Conservation (phyloP, 2,113 vertebrate genomes). For the Syngnathus scovelli region DNA sequence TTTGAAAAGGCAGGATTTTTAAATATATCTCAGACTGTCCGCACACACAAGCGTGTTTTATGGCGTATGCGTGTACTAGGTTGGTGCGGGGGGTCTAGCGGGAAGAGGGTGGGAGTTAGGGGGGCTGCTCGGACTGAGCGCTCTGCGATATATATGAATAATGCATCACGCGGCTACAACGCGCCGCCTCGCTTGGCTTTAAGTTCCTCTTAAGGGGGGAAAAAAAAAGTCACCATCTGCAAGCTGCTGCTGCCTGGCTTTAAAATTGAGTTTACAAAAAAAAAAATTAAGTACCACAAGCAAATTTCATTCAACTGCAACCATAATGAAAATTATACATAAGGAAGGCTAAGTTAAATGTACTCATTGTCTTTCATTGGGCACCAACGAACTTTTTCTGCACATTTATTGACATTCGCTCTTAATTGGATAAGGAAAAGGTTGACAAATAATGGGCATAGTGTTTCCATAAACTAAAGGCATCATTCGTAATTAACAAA, state of each 20-base stretch:
- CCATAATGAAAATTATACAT: no score
- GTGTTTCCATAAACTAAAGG: not conserved
- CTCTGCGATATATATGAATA: conserved; percentile 64
- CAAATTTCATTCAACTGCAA: not conserved
- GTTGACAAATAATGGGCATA: conserved; percentile 17
- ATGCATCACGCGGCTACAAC: conserved; percentile 70
- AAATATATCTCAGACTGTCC: conserved; percentile 1
- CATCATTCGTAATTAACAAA: not conserved
- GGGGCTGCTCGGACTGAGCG: conserved; percentile 58
- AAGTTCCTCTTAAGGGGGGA: conserved; percentile 57
- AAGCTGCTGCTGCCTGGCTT: conserved; percentile 25
- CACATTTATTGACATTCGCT: conserved; percentile 41
- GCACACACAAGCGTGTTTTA: conserved; percentile 2
- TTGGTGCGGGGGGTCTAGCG: conserved; percentile 59
- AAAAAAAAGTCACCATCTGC: conserved; percentile 39
- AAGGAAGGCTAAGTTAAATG: not conserved
- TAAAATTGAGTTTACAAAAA: conserved; percentile 1
- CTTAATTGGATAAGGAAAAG: conserved; percentile 37
- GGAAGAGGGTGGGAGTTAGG: conserved; percentile 63
- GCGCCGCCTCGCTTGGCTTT: conserved; percentile 60
- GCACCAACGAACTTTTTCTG: conserved; percentile 1
- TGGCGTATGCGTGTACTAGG: not conserved
- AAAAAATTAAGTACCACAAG: not conserved
- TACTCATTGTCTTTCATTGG: not conserved
- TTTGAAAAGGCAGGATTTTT: not conserved